Evolutionary conservation across 2,888 invertebrate genomes (phyloP), one percentile per base, ranked within the genome.

Genomic region (Pollenia angustigena): DNA sequence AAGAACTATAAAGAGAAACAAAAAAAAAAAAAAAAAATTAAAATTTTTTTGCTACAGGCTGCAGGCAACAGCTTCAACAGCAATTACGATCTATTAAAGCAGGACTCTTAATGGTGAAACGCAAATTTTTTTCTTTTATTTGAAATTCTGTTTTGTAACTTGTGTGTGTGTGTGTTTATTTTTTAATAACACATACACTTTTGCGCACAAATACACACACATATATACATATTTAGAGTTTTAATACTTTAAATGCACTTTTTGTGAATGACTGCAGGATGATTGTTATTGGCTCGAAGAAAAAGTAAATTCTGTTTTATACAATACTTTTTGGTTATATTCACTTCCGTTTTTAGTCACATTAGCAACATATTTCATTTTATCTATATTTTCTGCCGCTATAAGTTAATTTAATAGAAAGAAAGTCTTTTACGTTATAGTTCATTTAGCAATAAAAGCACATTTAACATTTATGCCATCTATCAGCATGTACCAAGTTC

Each of bases 101-200:
- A n/a, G 4, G 23, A 14, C 23, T 56, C 46, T 72, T 72, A 32
- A 23, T 72, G 23, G 44, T 9, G 9, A 46, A 72, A 72, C 56
- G 32, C 32, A 72, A 71, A 54, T 54, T 54, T 71, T 18, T 69
- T 32, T 32, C 1, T 42, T 56, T 72, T 2, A 1, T 23, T 23
- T n/a, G 9, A 52, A 71, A 71, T 71, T 54, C 16, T 4, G 11
- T 14, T 44, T 54, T 52, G 12, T 71, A 9, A 23, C 11, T 4
- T 8, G 32, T 32, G 32, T 32, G 2, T 32, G 32, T 32, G 4
- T 32, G 2, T 32, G 18, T n/a, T n/a, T n/a, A 18, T 1, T 32
- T 32, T 32, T 32, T 32, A 32, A 0, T 32, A 32, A 32, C 32
- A 4, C 32, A 32, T 7, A 48, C 44, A 44, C 4, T 16, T 64